These are phyloP conservation scores for Mamestra configurata DNA, from an alignment of 1,140 invertebrate species.

Conservation along the genomic window DNA sequence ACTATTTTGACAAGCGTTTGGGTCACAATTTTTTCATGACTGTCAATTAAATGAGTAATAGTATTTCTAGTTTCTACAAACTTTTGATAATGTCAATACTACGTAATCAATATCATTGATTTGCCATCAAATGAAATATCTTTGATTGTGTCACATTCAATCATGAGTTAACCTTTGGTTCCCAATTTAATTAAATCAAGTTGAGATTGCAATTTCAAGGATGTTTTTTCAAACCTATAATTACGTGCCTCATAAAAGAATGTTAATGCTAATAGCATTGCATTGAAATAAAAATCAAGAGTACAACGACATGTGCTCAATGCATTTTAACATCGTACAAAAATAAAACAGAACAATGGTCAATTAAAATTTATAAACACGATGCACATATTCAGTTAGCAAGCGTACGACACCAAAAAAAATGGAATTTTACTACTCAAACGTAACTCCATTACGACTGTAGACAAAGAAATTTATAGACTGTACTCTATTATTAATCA, in stretches of 20 bases:
- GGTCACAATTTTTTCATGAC: background rate
- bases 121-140: background rate
- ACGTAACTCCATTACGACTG: constrained; percentile 33
- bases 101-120: background rate
- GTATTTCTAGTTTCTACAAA: background rate
- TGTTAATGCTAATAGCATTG: constrained; percentile 32
- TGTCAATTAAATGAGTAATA: background rate
- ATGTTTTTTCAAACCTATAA: constrained; percentile 17
- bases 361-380: constrained; percentile 43
- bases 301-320: constrained; percentile 21
- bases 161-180: constrained; percentile 4
- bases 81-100: background rate
- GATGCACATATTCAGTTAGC: constrained; percentile 20
- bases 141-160: background rate
- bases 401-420: constrained; percentile 17
- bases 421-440: constrained; percentile 5
- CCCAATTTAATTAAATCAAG: constrained; percentile 1
- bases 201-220: constrained; percentile 32
- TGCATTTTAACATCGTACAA: constrained; percentile 30
- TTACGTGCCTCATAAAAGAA: constrained; percentile 11
- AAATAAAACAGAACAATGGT: constrained; percentile 43
- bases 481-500: constrained; percentile 80
- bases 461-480: constrained; percentile 45
- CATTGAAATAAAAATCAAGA: constrained; percentile 26
- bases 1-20: background rate